Evolutionary conservation across 2,888 invertebrate species (phyloP), one percentile per base, ranked within the genome.

Genomic region (Trisateles emortualis): DNA sequence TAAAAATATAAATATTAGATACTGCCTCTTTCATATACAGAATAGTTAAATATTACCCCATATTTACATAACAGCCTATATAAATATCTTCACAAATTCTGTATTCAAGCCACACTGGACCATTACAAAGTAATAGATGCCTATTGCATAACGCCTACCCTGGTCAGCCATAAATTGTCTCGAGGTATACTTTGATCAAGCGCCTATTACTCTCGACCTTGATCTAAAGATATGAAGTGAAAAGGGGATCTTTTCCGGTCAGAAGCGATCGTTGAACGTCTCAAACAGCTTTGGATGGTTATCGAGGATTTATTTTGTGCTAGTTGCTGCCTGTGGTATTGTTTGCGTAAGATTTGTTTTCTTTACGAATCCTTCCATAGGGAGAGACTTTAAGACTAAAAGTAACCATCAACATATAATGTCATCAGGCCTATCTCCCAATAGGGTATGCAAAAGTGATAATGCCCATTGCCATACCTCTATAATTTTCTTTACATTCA

Each of bases 91-190:
- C 16, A 33, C 13, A 5, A 8, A 33, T 14, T 33, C 13, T 9
- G 33, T 14, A 33, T 33, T 33, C 33, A 33, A 30, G 29, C n/a
- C n/a, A 33, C 29, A 10, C 32, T 16, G 10, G 3, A n/a, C 22
- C 32, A 29, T 43, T 33, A 19, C 19, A 36, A 36, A 36, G 36
- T 36, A 36, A 19, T 36, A 17, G 36, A 8, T 36, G 3, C 19
- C 36, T n/a, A 10, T 36, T 36, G 19, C 32, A 42, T 29, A 29
- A 32, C 22, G 19, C 11, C 14, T 11, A 14, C 47, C n/a, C 22
- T 14, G 26, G 38, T 11, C 46, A 39, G 39, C 30, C 30, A 39
- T 47, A 47, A 47, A 47, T 38, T 38, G 29, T 39, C 39, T 30
- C 38, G 22, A 36, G 39, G 36, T 29, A 46, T 14, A 38, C 38